Evolutionary conservation across 2,888 invertebrate genomes (phyloP), one percentile per base, ranked within the genome.

Genomic region (Leptinotarsa juncta): DNA sequence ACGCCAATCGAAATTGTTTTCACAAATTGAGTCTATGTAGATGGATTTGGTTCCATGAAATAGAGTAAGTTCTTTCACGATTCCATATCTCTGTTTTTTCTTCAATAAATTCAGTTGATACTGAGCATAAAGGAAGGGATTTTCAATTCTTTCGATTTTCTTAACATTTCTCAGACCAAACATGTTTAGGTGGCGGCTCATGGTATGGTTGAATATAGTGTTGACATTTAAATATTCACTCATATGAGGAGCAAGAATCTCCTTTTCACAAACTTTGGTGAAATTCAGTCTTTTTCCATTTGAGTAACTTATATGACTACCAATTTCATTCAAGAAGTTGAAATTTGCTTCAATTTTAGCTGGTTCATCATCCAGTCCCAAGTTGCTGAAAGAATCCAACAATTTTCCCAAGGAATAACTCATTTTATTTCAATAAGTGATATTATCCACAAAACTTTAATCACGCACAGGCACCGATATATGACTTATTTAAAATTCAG

Each of bases 21-120:
- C 10, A 15, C 69, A 69, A 69, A 69, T 69, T 10, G 69, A 57
- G 4, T 57, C 57, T n/a, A 48, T 4, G 20, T 69, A 32, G 12
- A 14, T 20, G 4, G 15, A 18, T 57, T 69, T 69, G 4, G 69
- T 69, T 7, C 69, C 69, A 48, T 69, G 69, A 50, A 57, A 69
- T 12, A 69, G 16, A 3, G 42, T 48, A 48, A 23, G 20, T 16
- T 69, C 57, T n/a, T 5, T 15, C 14, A 57, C 48, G 7, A 0
- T 10, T 0, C 69, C 48, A 10, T 57, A 23, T 3, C n/a, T 51
- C 3, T 2, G 15, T 66, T 14, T 49, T 20, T 66, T 66, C 57
- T 57, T 14, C 20, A 23, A 20, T 18, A 66, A 16, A 20, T 20
- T 66, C 4, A 66, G 49, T 49, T 66, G 20, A 50, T 66, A 66